phyloP scores from a whole-genome alignment of 1,140 invertebrate genomes.

The Camponotus floridanus region DNA sequence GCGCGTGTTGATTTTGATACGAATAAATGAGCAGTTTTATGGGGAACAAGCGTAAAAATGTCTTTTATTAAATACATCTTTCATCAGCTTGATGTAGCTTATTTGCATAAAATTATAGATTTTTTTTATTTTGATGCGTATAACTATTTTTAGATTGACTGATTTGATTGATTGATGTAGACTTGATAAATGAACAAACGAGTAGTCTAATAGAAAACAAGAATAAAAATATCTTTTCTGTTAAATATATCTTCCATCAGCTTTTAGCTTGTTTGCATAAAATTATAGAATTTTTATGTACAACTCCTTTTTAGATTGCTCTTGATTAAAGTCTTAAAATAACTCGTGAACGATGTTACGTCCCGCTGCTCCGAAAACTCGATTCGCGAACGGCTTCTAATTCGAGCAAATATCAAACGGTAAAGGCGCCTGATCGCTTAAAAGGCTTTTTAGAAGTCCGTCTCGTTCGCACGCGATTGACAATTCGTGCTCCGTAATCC shows the following conservation, averaged over 20 bases:
- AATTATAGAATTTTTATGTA: too few relatives aligned
- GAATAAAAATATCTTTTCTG: neutral
- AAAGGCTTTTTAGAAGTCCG: slow-evolving; percentile 61
- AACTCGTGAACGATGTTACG: neutral
- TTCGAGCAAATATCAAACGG: neutral
- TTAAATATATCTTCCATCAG: too few relatives aligned
- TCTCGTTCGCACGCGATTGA: slow-evolving; percentile 77
- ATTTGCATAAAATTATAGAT: too few relatives aligned
- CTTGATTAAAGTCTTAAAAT: neutral
- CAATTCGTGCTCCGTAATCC: slow-evolving; percentile 82
- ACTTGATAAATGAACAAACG: neutral
- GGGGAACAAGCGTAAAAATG: neutral
- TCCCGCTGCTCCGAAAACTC: neutral
- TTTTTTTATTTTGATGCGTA: too few relatives aligned
- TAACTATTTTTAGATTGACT: too few relatives aligned
- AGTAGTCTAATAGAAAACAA: neutral
- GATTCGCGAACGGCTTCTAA: neutral
- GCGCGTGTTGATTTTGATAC: neutral
- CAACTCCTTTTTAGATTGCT: too few relatives aligned
- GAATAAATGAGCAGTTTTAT: neutral
- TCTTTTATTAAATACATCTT: neutral
- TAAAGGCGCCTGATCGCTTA: slow-evolving; percentile 33
- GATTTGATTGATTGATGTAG: neutral
- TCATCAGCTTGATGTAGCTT: neutral
- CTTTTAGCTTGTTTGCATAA: neutral